These are phyloP conservation scores for Pilophorus perplexus DNA, from an alignment of 2,888 invertebrate genomes.

Conservation along the genomic window DNA sequence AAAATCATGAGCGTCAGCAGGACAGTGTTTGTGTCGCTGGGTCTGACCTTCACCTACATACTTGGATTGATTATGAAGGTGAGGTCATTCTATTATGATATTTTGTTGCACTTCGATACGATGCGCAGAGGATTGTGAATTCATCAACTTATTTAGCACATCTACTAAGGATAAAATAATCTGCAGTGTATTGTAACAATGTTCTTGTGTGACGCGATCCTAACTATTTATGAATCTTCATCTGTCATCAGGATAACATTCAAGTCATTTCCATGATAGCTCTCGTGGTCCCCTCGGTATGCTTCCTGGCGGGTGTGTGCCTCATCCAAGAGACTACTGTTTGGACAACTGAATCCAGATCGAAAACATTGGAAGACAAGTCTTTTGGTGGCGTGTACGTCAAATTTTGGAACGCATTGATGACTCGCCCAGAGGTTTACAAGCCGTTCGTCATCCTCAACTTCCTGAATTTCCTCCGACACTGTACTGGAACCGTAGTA, in stretches of 20 bases:
- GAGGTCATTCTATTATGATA: too few relatives aligned
- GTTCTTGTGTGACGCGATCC: too few relatives aligned
- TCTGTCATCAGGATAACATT: conserved; percentile 14
- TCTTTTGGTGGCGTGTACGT: conserved; percentile 6
- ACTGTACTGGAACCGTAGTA: conserved; percentile 16
- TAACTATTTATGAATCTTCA: too few relatives aligned
- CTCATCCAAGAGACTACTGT: conserved; percentile 20
- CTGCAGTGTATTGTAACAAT: too few relatives aligned
- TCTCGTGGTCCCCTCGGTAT: background rate
- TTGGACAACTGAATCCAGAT: conserved; percentile 9
- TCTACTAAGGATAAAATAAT: too few relatives aligned
- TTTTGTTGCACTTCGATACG: too few relatives aligned
- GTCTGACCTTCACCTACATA: conserved; percentile 22
- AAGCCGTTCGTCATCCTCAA: conserved; percentile 26
- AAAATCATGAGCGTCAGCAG: background rate
- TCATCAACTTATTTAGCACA: too few relatives aligned
- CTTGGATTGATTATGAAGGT: conserved; percentile 25
- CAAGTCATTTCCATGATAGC: conserved; percentile 13
- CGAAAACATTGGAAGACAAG: background rate
- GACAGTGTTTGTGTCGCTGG: conserved; percentile 22
- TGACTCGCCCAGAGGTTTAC: conserved; percentile 23
- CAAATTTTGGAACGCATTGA: conserved; percentile 9
- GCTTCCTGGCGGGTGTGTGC: background rate
- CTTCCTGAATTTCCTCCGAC: conserved; percentile 14
- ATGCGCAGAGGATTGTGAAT: too few relatives aligned